Base-by-base conservation (phyloP, 2,888 invertebrate genomes). In the Sminthurinus aureus region DNA sequence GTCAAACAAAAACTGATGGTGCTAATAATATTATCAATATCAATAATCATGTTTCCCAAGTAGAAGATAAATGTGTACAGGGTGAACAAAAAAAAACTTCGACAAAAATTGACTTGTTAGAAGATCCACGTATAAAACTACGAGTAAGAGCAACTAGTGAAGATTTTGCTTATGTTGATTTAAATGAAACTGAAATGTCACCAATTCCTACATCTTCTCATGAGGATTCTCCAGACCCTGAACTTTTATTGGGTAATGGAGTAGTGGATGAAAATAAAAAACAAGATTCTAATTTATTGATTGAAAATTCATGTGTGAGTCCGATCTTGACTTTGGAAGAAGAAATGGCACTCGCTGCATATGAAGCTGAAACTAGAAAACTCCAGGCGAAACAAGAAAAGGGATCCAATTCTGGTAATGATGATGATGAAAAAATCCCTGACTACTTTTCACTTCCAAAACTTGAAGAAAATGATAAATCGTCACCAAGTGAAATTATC, bases 1-100 rank as follows among this genome's bases (percentile, higher is more conserved):
- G 58, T 18, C 71, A 20, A 69, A 67, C 13, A 67, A 69, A 69
- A 81, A 75, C 74, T 1, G 64, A 58, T 74, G 81, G 73, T 81
- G 74, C 81, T 81, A 38, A n/a, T 67, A 66, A 22, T 38, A 12
- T 38, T 38, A 38, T 6, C 38, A 38, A 38, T 38, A 38, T 38
- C 38, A 38, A 50, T 74, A 38, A 74, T 20, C 13, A 12, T 74
- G 13, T 74, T 74, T 20, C 0, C 24, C 15, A 12, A 24, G 26
- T 22, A 73, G 38, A 73, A n/a, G 22, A 24, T 6, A 73, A 9
- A 22, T 24, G 20, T 15, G 73, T 67, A 11, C n/a, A 67, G 67
- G n/a, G n/a, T n/a, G 20, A 67, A 22, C n/a, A 20, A 11, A n/a
- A 67, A 11, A 67, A 67, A 67, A 64, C 13, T 64, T 67, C 22